Evolutionary conservation across 2,888 invertebrate species (phyloP).

Genomic region (Agelastica alni): DNA sequence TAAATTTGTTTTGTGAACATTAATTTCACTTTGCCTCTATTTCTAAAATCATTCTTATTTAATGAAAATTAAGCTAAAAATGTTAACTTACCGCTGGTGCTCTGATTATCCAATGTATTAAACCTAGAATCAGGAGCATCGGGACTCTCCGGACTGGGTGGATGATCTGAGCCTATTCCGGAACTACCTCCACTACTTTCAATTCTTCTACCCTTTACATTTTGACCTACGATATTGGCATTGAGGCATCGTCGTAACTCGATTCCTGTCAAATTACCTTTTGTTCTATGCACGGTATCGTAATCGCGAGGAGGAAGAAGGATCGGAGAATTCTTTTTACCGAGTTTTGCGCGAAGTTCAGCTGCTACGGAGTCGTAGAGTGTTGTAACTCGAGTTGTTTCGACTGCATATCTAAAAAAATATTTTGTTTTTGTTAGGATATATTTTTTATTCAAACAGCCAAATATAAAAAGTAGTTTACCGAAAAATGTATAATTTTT

Average conservation of each 20-base stretch:
- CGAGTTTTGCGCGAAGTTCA: slow-evolving; percentile 80
- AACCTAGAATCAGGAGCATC: slow-evolving; percentile 55
- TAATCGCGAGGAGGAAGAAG: slow-evolving; percentile 92
- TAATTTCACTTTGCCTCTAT: too few species aligned
- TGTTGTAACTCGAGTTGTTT: slow-evolving; percentile 65
- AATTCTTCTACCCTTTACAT: slow-evolving; percentile 48
- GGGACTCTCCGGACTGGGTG: slow-evolving; percentile 74
- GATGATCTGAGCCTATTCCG: slow-evolving; percentile 87
- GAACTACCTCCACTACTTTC: slow-evolving; percentile 73
- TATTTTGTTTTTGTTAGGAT: too few species aligned
- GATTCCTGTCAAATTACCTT: slow-evolving; percentile 76
- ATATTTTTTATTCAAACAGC: too few species aligned
- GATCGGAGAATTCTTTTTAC: slow-evolving; percentile 66
- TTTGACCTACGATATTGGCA: slow-evolving; percentile 68
- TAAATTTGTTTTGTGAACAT: too few species aligned
- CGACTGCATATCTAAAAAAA: slow-evolving; percentile 50
- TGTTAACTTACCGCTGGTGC: slow-evolving; percentile 68
- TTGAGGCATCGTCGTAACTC: slow-evolving; percentile 72
- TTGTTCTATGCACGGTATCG: slow-evolving; percentile 83
- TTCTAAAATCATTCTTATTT: too few species aligned
- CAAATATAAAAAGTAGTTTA: too few species aligned
- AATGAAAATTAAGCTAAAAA: too few species aligned
- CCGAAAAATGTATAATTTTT: too few species aligned
- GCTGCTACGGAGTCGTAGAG: slow-evolving; percentile 91
- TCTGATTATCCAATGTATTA: slow-evolving; percentile 63